Evolutionary conservation across 2,888 invertebrate genomes (phyloP).

Genomic region (Mythimna albipuncta): DNA sequence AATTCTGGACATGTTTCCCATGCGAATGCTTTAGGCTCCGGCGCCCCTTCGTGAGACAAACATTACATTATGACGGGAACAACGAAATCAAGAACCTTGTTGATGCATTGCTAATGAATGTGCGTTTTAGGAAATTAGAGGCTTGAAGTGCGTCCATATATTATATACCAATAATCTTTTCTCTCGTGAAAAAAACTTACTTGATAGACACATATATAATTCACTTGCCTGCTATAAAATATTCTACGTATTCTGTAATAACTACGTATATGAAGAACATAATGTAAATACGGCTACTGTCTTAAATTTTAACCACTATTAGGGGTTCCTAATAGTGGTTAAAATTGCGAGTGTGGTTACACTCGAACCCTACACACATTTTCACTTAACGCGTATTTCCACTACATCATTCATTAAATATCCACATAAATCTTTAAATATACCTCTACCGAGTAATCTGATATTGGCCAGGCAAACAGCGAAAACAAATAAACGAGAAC

Average conservation of each 20-base stretch:
- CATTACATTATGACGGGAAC: conserved; percentile 44
- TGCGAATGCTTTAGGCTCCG: conserved; percentile 39
- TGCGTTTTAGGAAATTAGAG: background rate
- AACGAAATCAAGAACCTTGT: conserved; percentile 43
- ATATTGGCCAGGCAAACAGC: conserved; percentile 19
- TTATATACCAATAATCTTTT: background rate
- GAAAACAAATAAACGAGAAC: conserved; percentile 27
- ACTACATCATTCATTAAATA: conserved; percentile 8
- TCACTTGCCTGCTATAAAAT: too few relatives aligned
- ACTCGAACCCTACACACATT: background rate
- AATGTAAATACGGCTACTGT: background rate
- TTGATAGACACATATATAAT: background rate
- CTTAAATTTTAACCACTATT: background rate
- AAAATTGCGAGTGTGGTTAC: background rate
- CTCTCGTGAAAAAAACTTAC: background rate
- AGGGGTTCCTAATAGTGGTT: too few relatives aligned
- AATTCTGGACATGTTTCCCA: conserved; percentile 48
- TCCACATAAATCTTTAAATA: conserved; percentile 16
- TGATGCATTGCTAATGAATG: conserved; percentile 42
- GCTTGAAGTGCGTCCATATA: background rate
- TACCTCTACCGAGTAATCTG: conserved; percentile 5
- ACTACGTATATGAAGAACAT: background rate
- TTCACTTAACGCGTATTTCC: background rate
- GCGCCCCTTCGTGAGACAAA: conserved; percentile 37
- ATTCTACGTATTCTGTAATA: too few relatives aligned